Percentiles rank a stretch among this genome's conserved stretches.
phyloP scores from a whole-genome alignment of 2,113 vertebrate species.

The Nymphicus hollandicus region DNA sequence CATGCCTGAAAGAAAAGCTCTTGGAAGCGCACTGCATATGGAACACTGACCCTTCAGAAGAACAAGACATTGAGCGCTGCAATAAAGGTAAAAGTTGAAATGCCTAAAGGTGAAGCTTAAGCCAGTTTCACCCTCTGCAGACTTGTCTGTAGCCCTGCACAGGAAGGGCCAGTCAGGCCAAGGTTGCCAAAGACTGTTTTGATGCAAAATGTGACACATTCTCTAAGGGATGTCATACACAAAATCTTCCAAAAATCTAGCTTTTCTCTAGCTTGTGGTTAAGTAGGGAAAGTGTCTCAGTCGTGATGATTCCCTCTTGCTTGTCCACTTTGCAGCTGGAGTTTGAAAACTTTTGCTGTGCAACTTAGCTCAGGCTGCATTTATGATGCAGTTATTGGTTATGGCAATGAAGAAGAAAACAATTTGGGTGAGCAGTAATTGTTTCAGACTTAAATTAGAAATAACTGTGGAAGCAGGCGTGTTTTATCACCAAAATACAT shows the following conservation, averaged over 20 bases:
- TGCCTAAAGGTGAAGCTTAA: neutral
- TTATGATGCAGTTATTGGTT: neutral
- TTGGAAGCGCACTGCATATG: neutral
- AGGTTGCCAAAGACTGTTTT: neutral
- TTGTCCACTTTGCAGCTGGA: neutral
- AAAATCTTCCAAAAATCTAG: neutral
- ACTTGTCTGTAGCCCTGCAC: neutral
- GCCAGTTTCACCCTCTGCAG: neutral
- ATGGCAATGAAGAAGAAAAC: neutral
- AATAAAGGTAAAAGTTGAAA: neutral
- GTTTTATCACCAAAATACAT: neutral
- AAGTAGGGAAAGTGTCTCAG: neutral
- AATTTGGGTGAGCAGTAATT: neutral
- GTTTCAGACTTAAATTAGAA: neutral
- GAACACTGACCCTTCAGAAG: neutral
- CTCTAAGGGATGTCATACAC: neutral
- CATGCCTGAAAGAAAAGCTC: neutral
- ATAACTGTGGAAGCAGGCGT: rapidly evolving
- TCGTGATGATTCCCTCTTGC: neutral
- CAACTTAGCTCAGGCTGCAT: neutral
- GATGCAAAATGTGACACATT: neutral
- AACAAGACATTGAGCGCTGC: neutral
- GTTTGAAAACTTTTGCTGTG: slow-evolving; percentile 9
- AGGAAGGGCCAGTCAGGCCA: neutral
- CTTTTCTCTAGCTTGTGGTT: neutral